These are phyloP conservation scores for Campylorhamphus procurvoides DNA, from an alignment of 2,113 vertebrate species.

Conservation along the genomic window DNA sequence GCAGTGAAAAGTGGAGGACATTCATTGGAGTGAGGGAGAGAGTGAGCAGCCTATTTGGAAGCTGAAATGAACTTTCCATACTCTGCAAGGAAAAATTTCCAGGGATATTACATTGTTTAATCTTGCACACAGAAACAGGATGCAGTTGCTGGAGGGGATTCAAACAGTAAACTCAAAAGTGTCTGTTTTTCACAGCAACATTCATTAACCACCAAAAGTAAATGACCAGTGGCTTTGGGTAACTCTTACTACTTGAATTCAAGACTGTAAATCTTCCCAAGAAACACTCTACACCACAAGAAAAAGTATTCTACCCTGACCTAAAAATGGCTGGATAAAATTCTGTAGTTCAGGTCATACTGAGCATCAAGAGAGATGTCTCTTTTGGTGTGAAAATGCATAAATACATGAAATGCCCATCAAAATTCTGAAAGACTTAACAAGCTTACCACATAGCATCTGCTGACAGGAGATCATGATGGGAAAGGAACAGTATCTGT, in stretches of 20 bases:
- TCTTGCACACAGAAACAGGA: background rate
- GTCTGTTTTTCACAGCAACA: background rate
- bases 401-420: background rate
- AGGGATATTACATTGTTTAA: background rate
- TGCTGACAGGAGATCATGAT: background rate
- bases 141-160: background rate
- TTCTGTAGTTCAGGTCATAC: background rate
- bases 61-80: background rate
- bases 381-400: background rate
- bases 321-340: background rate
- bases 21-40: background rate
- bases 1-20: background rate
- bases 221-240: background rate
- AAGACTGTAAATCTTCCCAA: background rate
- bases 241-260: background rate
- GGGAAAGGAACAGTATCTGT: background rate
- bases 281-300: background rate
- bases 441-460: background rate
- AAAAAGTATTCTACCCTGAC: background rate
- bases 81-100: background rate
- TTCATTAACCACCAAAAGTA: background rate
- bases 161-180: background rate
- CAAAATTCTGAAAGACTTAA: conserved; percentile 3
- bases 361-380: background rate
- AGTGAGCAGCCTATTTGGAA: background rate